phyloP scores from a whole-genome alignment of 2,113 vertebrate species.

The Pseudolaguvia tuberculata region DNA sequence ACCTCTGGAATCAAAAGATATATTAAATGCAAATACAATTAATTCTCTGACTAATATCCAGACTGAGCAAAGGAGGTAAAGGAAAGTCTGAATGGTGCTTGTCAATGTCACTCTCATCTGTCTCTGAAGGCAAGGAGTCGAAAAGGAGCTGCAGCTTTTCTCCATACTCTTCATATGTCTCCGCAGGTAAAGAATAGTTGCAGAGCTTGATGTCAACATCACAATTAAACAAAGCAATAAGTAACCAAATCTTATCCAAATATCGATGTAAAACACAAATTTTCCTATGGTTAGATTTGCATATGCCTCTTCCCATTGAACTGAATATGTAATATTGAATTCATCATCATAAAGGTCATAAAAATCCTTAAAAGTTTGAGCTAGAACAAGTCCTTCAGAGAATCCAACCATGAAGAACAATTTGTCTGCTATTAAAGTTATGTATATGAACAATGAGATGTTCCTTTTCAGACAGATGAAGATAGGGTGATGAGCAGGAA shows the following conservation, averaged over 20 bases:
- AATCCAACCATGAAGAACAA: neutral
- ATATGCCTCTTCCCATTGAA: neutral
- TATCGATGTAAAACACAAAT: neutral
- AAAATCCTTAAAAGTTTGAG: too few species aligned
- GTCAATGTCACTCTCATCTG: conserved; percentile 37
- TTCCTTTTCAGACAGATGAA: conserved; percentile 52
- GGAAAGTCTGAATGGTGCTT: conserved; percentile 28
- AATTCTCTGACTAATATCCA: conserved; percentile 11
- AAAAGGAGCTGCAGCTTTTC: conserved; percentile 17
- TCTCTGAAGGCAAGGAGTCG: conserved; percentile 1
- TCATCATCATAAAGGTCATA: neutral
- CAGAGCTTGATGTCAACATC: conserved; percentile 39
- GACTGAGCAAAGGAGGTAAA: conserved; percentile 19
- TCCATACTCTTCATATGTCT: conserved; percentile 48
- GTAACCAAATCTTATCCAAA: neutral
- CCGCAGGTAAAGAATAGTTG: conserved; percentile 38
- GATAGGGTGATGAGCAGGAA: conserved; percentile 29
- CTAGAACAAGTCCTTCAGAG: neutral
- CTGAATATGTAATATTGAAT: neutral
- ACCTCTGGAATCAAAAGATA: neutral
- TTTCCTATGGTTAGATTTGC: neutral
- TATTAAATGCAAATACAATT: neutral
- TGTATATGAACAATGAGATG: conserved; percentile 43
- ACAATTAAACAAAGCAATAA: conserved; percentile 19
- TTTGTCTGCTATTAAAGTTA: conserved; percentile 3